Base-by-base conservation (phyloP, 2,113 vertebrate genomes). In the Vulpes vulpes region DNA sequence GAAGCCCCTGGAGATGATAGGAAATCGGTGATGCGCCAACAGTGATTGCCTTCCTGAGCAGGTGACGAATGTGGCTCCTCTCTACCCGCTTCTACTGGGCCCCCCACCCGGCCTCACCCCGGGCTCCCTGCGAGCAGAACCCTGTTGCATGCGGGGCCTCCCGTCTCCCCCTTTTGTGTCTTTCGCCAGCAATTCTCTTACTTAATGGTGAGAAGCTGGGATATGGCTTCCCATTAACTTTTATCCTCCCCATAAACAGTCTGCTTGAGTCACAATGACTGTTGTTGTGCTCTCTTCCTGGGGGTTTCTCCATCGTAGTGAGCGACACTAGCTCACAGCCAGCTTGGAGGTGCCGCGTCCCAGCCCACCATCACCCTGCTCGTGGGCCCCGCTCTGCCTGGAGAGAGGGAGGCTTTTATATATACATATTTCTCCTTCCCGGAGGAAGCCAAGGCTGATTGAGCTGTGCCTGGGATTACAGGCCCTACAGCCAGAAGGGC, bases 151-250 rank as follows among this genome's bases (percentile, higher is more conserved):
- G 19, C 14, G 2, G 19, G 3, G 60, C 38, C 43, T 43, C 49
- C 27, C 17, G 38, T 67, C n/a, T 43, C 27, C 55, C 3, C 8
- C 59, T 76, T 35, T 35, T 30, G 25, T 62, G 55, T 8, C 67
- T 3, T 53, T 32, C 0, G 0, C 59, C 59, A 53, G 94, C 55
- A 10, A 93, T 86, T 78, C 85, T 93, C 95, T 79, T 59, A 78
- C 87, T 93, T 95, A 86, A 71, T 76, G 88, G 94, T 64, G 78
- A 95, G 65, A 89, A 96, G 93, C 91, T 78, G 69, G 65, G 59
- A 57, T 57, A 6, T 15, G 22, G 88, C 38, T 95, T 93, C 96
- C 96, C 91, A 69, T 96, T 91, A 95, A 97, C 96, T 97, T 96
- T 94, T 76, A 95, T 96, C 89, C 93, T 97, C 91, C 94, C 81